These are phyloP conservation scores for Sminthurides aquaticus DNA, from an alignment of 2,888 invertebrate genomes.

Conservation along the genomic window DNA sequence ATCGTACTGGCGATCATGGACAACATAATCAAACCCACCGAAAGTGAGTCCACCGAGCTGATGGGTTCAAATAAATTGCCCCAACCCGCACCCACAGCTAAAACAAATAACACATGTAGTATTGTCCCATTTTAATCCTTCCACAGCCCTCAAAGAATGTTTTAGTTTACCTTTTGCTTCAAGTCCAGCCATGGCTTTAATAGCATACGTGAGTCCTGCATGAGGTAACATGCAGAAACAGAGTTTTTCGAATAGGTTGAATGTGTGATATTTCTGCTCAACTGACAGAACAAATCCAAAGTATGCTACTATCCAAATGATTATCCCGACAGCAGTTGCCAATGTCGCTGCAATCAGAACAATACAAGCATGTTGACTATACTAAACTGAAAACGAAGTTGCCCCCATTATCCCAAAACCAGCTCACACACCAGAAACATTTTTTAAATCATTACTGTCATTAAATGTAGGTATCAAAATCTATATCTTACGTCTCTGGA, in stretches of 20 bases:
- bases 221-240: constrained; percentile 43
- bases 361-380: not conserved
- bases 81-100: constrained; percentile 47
- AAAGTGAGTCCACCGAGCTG: constrained; percentile 45
- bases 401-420: too few species aligned
- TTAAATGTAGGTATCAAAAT: too few species aligned
- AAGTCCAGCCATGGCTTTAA: constrained; percentile 41
- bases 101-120: constrained; percentile 1
- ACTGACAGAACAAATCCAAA: constrained; percentile 28
- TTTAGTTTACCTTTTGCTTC: constrained; percentile 40
- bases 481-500: constrained; percentile 48
- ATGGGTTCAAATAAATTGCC: constrained; percentile 45
- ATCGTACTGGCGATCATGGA: constrained; percentile 45
- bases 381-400: too few species aligned
- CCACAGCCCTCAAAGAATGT: not conserved
- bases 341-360: constrained; percentile 43
- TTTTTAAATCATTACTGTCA: too few species aligned
- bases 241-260: constrained; percentile 36
- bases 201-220: constrained; percentile 42
- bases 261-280: constrained; percentile 26
- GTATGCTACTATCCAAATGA: constrained; percentile 44
- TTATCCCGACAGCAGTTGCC: constrained; percentile 44
- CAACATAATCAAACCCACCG: constrained; percentile 47
- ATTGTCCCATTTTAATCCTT: not conserved
- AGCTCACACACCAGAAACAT: too few species aligned